Conservation (phyloP, 2,888 invertebrate species). For the Ethmia dodecea region DNA sequence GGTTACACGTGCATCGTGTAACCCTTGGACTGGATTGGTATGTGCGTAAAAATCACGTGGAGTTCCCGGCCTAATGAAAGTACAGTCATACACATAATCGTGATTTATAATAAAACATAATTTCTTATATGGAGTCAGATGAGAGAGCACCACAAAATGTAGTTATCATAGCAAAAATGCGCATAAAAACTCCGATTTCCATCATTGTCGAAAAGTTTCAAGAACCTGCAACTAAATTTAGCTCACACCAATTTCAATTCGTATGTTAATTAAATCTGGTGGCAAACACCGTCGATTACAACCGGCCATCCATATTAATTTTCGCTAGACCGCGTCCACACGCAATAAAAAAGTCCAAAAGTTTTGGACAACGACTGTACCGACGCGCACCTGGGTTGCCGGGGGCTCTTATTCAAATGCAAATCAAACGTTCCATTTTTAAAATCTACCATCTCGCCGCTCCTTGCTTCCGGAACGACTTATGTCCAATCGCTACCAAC, state of each 20-base stretch:
- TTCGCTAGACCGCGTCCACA: constrained; percentile 25
- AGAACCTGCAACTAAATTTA: constrained; percentile 17
- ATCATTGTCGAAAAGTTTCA: background rate
- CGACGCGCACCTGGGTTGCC: constrained; percentile 72
- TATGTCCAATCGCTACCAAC: constrained; percentile 63
- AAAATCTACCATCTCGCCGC: constrained; percentile 75
- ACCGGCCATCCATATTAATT: constrained; percentile 60
- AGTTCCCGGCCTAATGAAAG: constrained; percentile 42
- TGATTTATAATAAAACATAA: constrained; percentile 15
- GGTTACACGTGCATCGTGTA: constrained; percentile 42
- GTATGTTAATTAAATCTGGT: constrained; percentile 39
- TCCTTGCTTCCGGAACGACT: constrained; percentile 73
- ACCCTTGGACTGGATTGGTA: constrained; percentile 40
- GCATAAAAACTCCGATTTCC: background rate
- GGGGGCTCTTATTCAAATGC: constrained; percentile 77
- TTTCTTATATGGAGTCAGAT: background rate
- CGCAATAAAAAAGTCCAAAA: constrained; percentile 37
- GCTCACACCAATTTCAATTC: constrained; percentile 25
- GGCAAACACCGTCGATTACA: constrained; percentile 45
- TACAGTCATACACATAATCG: constrained; percentile 38
- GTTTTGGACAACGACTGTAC: constrained; percentile 59
- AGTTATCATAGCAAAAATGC: background rate
- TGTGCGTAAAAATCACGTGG: constrained; percentile 47
- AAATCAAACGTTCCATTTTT: constrained; percentile 79
- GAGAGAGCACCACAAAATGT: background rate